Evolutionary conservation across 2,797 vertebrate genomes (phyloP).

Genomic region (Macrochelys suwanniensis): DNA sequence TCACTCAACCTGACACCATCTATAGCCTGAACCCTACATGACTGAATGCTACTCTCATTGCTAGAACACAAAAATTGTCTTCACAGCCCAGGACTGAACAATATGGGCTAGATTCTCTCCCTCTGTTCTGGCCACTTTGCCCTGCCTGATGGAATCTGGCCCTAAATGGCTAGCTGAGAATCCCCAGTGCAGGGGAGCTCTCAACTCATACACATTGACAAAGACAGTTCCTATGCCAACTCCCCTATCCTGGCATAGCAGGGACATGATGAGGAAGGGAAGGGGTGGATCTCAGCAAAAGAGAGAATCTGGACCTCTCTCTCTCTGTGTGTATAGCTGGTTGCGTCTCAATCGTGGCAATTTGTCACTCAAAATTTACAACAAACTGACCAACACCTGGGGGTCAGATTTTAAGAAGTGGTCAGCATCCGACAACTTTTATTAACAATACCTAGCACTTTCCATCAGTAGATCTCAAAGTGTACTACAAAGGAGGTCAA

Average conservation of each 20-base stretch:
- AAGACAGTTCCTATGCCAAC: not conserved
- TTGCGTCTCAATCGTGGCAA: not conserved
- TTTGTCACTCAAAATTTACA: not conserved
- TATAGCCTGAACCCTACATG: not conserved
- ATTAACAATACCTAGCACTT: not conserved
- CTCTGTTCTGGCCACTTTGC: not conserved
- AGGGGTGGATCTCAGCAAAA: not conserved
- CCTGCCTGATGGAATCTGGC: not conserved
- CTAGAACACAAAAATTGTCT: not conserved
- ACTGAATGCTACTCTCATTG: not conserved
- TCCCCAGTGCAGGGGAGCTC: not conserved
- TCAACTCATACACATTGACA: not conserved
- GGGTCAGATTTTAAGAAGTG: not conserved
- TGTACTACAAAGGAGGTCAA: not conserved
- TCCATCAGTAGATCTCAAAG: not conserved
- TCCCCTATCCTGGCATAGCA: not conserved
- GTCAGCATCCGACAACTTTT: not conserved
- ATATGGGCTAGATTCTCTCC: not conserved
- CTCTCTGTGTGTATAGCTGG: not conserved
- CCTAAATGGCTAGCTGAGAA: not conserved
- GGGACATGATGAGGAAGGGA: not conserved
- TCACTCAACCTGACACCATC: not conserved
- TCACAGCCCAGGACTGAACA: too few relatives aligned
- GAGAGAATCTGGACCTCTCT: not conserved
- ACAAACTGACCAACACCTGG: not conserved